Base-by-base conservation (phyloP, 2,888 invertebrate genomes). In the Willowsia nigromaculata region DNA sequence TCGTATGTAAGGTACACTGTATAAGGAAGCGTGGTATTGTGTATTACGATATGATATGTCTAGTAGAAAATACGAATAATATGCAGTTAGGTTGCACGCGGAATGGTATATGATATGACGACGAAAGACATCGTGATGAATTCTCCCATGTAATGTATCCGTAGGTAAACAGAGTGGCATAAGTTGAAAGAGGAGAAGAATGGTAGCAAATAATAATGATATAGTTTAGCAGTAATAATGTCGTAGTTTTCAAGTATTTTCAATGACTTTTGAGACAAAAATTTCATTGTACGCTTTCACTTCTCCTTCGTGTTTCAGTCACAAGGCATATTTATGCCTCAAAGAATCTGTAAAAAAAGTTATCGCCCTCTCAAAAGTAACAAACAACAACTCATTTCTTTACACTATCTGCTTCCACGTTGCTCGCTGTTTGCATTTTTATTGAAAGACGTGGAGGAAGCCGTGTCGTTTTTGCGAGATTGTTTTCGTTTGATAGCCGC, bases 191-290 rank as follows among this genome's bases (percentile, higher is more conserved):
- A 7, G 56, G 9, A 56, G 56, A 56, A 56, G 7, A n/a, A 22
- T 22, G 56, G 56, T 56, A 18, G 56, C 56, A 56, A 56, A 56
- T 18, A 56, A 56, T 56, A 56, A 56, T 25, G 56, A 56, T 56
- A 56, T 22, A 56, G 56, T 56, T 56, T 56, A 50, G 56, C 56
- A 56, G 25, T 25, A 56, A 56, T 56, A 56, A 56, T n/a, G 22
- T 7, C 22, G 22, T n/a, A 56, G 56, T 56, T 62, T 62, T 62
- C 27, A 27, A 62, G 30, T 62, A 30, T 62, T 62, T 62, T 62
- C 62, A 62, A 62, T 62, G 27, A 62, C 62, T 62, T 62, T 62
- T 62, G 30, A 30, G 18, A 62, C 30, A 62, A 30, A 30, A 62
- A 62, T 5, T 62, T 25, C 62, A 5, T 53, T 62, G 62, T 25